phyloP scores from a whole-genome alignment of 2,888 invertebrate genomes.

The Scrobipalpa costella region DNA sequence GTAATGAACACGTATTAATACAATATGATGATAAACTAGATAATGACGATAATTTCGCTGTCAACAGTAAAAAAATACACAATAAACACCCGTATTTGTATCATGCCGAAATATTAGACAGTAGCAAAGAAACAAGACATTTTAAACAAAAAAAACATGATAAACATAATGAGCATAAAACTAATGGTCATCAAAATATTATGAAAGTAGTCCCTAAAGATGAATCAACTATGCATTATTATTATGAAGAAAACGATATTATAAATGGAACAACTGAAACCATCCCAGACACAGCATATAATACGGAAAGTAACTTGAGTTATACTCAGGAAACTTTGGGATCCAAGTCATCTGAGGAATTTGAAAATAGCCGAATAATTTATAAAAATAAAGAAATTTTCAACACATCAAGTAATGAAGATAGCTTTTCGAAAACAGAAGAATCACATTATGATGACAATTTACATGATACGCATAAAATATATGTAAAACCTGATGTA shows the following conservation, averaged over 20 bases:
- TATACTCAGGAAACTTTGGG: background rate
- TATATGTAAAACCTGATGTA: background rate
- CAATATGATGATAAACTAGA: background rate
- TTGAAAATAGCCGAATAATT: background rate
- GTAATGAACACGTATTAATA: background rate
- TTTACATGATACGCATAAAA: background rate
- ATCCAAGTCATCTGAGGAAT: background rate
- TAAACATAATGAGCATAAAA: background rate
- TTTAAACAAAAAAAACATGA: background rate
- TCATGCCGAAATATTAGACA: background rate
- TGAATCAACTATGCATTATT: background rate
- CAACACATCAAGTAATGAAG: background rate
- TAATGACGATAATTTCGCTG: background rate
- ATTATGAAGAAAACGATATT: background rate
- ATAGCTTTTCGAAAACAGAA: background rate
- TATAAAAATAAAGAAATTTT: background rate
- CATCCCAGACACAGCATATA: background rate
- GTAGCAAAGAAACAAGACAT: background rate
- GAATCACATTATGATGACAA: background rate
- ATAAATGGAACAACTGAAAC: background rate
- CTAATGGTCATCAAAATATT: background rate
- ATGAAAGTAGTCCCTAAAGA: background rate
- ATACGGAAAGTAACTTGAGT: background rate
- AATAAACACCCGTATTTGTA: background rate
- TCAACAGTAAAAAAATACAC: background rate